These are phyloP conservation scores for Tribolium castaneum DNA, from an alignment of 1,140 invertebrate species.

Conservation along the genomic window DNA sequence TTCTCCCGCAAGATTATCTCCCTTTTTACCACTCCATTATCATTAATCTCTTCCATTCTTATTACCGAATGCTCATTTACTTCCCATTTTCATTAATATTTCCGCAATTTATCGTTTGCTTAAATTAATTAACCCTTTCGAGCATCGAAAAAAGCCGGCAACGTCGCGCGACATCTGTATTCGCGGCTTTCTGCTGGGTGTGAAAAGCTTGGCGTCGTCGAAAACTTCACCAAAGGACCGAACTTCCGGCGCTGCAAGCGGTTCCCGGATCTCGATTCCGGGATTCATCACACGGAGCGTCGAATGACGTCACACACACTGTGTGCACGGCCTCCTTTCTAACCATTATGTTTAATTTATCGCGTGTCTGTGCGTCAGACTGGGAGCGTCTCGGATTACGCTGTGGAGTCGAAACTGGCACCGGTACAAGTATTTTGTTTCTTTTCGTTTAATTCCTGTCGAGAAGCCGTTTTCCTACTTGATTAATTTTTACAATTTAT, in stretches of 20 bases:
- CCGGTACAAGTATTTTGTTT: conserved; percentile 55
- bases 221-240: conserved; percentile 13
- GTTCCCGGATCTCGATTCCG: conserved; percentile 36
- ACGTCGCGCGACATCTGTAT: conserved; percentile 1
- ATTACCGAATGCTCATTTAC: background rate
- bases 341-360: conserved; percentile 51
- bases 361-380: conserved; percentile 47
- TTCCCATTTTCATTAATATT: background rate
- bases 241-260: conserved; percentile 21
- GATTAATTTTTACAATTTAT: conserved; percentile 61
- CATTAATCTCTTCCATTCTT: background rate
- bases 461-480: conserved; percentile 55
- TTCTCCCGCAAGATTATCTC: background rate
- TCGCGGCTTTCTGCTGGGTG: background rate
- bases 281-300: conserved; percentile 45
- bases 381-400: conserved; percentile 45
- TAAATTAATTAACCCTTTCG: background rate
- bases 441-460: conserved; percentile 57
- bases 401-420: conserved; percentile 47
- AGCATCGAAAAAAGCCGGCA: background rate
- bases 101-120: background rate
- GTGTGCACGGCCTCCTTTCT: conserved; percentile 31
- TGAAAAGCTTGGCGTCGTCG: background rate
- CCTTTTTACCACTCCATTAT: background rate
- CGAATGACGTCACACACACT: conserved; percentile 36